Conservation (phyloP, 1,140 invertebrate genomes). For the Achatina immaculata region DNA sequence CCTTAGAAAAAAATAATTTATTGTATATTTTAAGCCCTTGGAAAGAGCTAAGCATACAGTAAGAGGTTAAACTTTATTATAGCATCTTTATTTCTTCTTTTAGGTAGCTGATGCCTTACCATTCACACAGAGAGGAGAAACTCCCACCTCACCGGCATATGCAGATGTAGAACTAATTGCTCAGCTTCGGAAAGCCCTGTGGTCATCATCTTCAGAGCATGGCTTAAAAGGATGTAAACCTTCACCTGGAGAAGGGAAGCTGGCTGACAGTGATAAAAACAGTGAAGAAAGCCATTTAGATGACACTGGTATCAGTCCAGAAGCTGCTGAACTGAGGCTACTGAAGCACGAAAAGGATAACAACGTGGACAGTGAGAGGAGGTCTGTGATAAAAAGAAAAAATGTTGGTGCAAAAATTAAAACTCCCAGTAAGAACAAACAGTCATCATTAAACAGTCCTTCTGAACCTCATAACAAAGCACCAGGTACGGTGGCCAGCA, state of each 20-base stretch:
- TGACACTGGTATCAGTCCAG: neutral
- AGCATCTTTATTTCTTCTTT: neutral
- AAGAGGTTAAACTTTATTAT: neutral
- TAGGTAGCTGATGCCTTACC: slow-evolving; percentile 33
- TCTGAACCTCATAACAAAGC: neutral
- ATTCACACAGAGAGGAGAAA: slow-evolving; percentile 12
- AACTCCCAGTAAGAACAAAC: neutral
- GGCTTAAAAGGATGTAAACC: neutral
- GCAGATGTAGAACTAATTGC: slow-evolving; percentile 24
- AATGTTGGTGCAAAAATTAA: slow-evolving; percentile 1
- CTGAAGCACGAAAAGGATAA: neutral
- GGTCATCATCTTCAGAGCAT: neutral
- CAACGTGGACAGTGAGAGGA: neutral
- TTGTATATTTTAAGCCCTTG: too few relatives aligned
- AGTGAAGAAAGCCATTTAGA: neutral
- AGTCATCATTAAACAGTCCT: neutral
- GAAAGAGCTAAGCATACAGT: too few relatives aligned
- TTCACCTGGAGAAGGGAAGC: neutral
- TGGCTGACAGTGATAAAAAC: neutral
- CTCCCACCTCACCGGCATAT: slow-evolving; percentile 27
- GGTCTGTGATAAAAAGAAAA: neutral
- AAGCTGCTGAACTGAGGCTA: neutral
- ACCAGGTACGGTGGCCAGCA: neutral
- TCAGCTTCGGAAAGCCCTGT: slow-evolving; percentile 1
- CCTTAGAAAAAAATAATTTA: too few relatives aligned